Base-by-base conservation (phyloP, 53 echinoderm and acorn worm species). In the Arbacia lixula region DNA sequence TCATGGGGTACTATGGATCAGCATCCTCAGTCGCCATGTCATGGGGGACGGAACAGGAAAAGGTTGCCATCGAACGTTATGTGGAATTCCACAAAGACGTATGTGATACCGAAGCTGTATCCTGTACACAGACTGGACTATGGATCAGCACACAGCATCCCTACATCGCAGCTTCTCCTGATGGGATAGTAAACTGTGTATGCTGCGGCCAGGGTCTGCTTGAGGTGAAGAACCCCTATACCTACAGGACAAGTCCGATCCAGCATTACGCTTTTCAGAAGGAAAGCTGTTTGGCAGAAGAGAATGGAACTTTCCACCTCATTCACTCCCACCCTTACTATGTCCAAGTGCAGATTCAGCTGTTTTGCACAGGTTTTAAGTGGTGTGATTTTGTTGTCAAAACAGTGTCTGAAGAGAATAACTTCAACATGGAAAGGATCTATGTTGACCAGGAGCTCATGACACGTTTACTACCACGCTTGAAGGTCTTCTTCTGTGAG, bases 161-260 rank as follows among this genome's bases (percentile, higher is more conserved):
- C 14, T 90, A 68, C 57, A 56, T 87, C 53, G 93, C 87, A 4
- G 90, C 87, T 32, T 85, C 93, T 2, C 87, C 87, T 53, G 85
- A 93, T 82, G 88, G 85, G 0, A 84, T 87, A 42, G 38, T 90
- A 4, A 32, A 12, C 14, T 93, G 93, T 50, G 72, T 53, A 9
- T 43, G 71, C 25, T 93, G 93, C 85, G 93, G 90, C 14, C 25
- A 17, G 22, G 90, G 93, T 4, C 35, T 88, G 14, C 2, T 88
- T 2, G 90, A 93, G 39, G 43, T 90, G 2, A 93, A 93, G 60
- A 90, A 90, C 33, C 88, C 90, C 30, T 92, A 85, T 38, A 91
- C 68, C 14, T 24, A 78, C 25, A 69, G 80, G 33, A 56, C 57
- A 35, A 52, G 19, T 16, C 41, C 76, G 16, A 86, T 92, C 16